Evolutionary conservation across 2,113 vertebrate genomes (phyloP), one percentile per base, ranked within the genome.

Genomic region (Panthera tigris): DNA sequence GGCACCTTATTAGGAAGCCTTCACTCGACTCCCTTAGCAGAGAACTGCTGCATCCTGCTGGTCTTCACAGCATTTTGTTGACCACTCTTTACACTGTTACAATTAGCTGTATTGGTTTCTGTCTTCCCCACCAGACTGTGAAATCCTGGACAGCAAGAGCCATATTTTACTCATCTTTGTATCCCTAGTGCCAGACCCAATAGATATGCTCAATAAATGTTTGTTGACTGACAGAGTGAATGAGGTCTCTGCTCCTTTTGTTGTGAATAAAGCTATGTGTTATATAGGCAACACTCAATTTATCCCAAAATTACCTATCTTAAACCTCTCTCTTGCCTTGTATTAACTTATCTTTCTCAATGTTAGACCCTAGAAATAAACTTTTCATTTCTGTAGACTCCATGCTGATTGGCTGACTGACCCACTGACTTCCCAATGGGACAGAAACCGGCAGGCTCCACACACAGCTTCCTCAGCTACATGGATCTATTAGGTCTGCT

Each of bases 301-400:
- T 66, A 45, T 65, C 36, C 12, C 39, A 7, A 50, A 63, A 76
- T 33, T 48, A 78, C 14, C 81, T 61, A 36, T 41, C 14, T 76
- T 69, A n/a, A 18, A 36, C 45, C 57, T 61, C 55, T 63, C 92
- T 66, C 74, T 91, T 68, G 10, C 61, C 55, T 29, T n/a, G 14
- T 78, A 83, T 96, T 73, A 88, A 69, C 48, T 33, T 14, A 4
- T 95, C 73, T 93, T 96, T 78, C 82, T 80, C 31, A 92, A 65
- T n/a, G 14, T 68, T 65, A 87, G 76, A 33, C 31, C 63, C 71
- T 52, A 82, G 16, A 89, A 82, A 82, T 45, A 16, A 81, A 33
- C 52, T 63, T 69, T 84, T 65, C 25, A 33, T 33, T 18, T 52
- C 61, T 13, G 1, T 0, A 16, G 76, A 45, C n/a, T 73, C 55